phyloP scores from a whole-genome alignment of 2,797 vertebrate genomes.

The Eospalax fontanierii region DNA sequence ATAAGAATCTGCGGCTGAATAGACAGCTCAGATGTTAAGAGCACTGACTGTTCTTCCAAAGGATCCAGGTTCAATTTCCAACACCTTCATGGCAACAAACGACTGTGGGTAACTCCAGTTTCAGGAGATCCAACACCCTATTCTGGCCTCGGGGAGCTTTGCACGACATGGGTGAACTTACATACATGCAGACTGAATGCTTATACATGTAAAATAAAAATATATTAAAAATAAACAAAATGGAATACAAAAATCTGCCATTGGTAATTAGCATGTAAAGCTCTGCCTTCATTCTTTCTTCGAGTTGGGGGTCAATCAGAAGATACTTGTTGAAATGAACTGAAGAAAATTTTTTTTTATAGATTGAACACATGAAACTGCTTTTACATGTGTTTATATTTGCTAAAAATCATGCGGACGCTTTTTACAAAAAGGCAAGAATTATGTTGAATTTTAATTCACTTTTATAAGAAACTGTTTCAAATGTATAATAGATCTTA shows the following conservation, averaged over 20 bases:
- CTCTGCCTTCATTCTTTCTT: slow-evolving; percentile 87
- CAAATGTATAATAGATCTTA: slow-evolving; percentile 88
- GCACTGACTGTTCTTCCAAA: too few relatives aligned
- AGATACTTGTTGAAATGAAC: slow-evolving; percentile 89
- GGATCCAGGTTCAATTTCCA: too few relatives aligned
- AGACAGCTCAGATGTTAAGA: too few relatives aligned
- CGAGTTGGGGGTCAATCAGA: slow-evolving; percentile 87
- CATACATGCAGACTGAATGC: too few relatives aligned
- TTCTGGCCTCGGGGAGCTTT: too few relatives aligned
- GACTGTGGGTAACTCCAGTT: too few relatives aligned
- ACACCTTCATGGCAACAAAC: too few relatives aligned
- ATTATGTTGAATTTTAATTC: slow-evolving; percentile 90
- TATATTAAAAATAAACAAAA: too few relatives aligned
- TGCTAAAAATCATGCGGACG: slow-evolving; percentile 82
- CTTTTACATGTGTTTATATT: slow-evolving; percentile 90
- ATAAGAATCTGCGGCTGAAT: too few relatives aligned
- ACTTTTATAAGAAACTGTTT: slow-evolving; percentile 90
- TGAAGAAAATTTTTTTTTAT: slow-evolving; percentile 90
- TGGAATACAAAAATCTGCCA: slow-evolving; percentile 90
- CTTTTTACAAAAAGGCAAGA: slow-evolving; percentile 91
- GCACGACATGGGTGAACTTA: too few relatives aligned
- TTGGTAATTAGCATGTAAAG: slow-evolving; percentile 91
- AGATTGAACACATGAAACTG: slow-evolving; percentile 90
- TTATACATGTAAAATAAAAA: too few relatives aligned
- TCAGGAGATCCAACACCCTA: too few relatives aligned